phyloP scores from a whole-genome alignment of 2,113 vertebrate species.

The Pollimyrus isidori region DNA sequence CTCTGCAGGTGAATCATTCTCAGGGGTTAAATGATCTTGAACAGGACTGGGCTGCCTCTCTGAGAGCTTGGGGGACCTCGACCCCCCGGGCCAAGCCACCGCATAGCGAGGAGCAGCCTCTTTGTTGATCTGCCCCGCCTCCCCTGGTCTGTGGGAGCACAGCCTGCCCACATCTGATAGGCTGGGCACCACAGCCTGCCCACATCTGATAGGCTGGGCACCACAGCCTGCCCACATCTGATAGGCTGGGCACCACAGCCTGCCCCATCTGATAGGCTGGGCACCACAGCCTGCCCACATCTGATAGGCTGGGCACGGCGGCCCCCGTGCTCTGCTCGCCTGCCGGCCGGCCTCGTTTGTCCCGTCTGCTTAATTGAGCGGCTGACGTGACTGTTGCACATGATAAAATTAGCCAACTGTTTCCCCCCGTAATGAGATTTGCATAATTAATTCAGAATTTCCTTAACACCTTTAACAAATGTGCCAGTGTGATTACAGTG shows the following conservation, averaged over 20 bases:
- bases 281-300: no score
- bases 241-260: neutral
- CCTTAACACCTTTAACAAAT: slow-evolving; percentile 43
- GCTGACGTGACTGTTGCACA: slow-evolving; percentile 66
- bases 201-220: neutral
- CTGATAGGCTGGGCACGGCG: slow-evolving; percentile 33
- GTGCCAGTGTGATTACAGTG: slow-evolving; percentile 31
- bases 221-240: neutral
- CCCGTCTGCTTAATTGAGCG: slow-evolving; percentile 71
- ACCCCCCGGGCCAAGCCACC: neutral
- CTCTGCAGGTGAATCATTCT: neutral
- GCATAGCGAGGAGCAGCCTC: slow-evolving; percentile 34
- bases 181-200: slow-evolving; percentile 1
- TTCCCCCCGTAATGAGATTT: slow-evolving; percentile 50
- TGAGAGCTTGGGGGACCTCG: neutral
- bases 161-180: neutral
- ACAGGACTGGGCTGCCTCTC: neutral
- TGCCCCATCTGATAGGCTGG: no score
- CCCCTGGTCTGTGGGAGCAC: slow-evolving; percentile 54
- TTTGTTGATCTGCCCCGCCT: slow-evolving; percentile 67
- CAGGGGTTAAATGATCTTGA: neutral
- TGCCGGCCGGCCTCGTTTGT: slow-evolving; percentile 51
- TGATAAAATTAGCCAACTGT: slow-evolving; percentile 60
- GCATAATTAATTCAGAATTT: slow-evolving; percentile 48
- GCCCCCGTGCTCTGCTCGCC: slow-evolving; percentile 13